Evolutionary conservation across 2,888 invertebrate genomes (phyloP), one percentile per base, ranked within the genome.

Genomic region (Melitaea athalia): DNA sequence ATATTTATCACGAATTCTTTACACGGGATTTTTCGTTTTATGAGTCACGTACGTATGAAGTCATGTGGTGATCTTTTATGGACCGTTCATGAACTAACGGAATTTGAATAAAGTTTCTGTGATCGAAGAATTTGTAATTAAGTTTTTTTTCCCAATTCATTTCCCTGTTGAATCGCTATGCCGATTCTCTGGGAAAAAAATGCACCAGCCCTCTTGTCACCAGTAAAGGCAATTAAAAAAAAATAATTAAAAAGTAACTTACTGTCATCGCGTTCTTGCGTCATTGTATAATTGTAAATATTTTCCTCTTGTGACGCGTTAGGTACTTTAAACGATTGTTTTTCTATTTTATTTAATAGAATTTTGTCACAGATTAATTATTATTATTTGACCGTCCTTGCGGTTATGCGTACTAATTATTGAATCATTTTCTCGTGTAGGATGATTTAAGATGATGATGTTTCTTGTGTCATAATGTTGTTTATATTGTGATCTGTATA

Each of bases 401-500:
- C 15, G 59, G 52, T 42, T 14, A 43, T 65, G 33, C 43, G 24
- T 55, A 42, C 55, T 66, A 61, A 55, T 61, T 66, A 66, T 47
- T 55, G 45, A 66, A 53, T 67, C 62, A 67, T 67, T 62, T 84
- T 79, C 81, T 79, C 73, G 89, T 82, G 91, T 91, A 83, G 91
- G 91, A 76, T 79, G 86, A 83, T 85, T 84, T 63, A 85, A 82
- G 85, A 86, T 86, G 89, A 90, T 89, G 89, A 88, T 12, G 90
- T 87, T 87, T 84, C 84, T 86, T 85, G 81, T 85, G 85, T 84
- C 82, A 82, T 80, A 82, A 84, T 86, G 83, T 86, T 89, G 90
- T 90, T 92, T 91, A 86, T 89, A 86, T 85, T 86, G 83, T 85
- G 83, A 75, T 83, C 89, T 88, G 75, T 87, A 87, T 88, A 91